Evolutionary conservation across 2,797 vertebrate genomes (phyloP).

Genomic region (Myotis planiceps): DNA sequence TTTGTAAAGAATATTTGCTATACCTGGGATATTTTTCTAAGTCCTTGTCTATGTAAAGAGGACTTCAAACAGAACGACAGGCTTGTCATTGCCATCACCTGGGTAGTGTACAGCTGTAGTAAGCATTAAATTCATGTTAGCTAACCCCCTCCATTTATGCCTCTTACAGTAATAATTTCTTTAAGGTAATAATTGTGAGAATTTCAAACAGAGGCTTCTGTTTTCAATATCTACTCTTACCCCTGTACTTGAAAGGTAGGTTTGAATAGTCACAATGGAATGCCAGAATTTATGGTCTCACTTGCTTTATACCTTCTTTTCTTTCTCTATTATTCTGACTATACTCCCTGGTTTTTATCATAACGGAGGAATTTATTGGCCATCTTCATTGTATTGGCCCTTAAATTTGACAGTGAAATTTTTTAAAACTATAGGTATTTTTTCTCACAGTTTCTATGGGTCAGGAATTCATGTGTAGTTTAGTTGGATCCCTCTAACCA

Average conservation of each 20-base stretch:
- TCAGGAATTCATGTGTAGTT: not conserved
- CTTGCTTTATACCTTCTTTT: not conserved
- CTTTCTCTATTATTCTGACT: not conserved
- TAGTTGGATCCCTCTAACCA: not conserved
- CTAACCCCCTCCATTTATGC: not conserved
- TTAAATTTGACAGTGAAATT: not conserved
- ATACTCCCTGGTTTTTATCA: not conserved
- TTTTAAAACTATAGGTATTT: not conserved
- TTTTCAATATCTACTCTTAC: not conserved
- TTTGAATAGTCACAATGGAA: not conserved
- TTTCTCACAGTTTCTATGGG: not conserved
- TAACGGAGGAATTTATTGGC: not conserved
- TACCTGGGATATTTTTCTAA: not conserved
- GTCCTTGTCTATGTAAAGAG: not conserved
- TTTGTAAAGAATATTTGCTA: not conserved
- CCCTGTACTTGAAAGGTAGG: not conserved
- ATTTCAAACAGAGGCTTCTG: not conserved
- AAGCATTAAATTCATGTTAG: not conserved
- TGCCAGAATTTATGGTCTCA: not conserved
- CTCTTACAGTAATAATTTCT: not conserved
- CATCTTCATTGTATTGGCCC: not conserved
- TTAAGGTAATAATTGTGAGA: not conserved
- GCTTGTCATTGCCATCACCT: not conserved
- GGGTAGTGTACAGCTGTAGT: not conserved
- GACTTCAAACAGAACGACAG: not conserved